Evolutionary conservation across 2,888 invertebrate species (phyloP).

Genomic region (Caenorhabditis afra): DNA sequence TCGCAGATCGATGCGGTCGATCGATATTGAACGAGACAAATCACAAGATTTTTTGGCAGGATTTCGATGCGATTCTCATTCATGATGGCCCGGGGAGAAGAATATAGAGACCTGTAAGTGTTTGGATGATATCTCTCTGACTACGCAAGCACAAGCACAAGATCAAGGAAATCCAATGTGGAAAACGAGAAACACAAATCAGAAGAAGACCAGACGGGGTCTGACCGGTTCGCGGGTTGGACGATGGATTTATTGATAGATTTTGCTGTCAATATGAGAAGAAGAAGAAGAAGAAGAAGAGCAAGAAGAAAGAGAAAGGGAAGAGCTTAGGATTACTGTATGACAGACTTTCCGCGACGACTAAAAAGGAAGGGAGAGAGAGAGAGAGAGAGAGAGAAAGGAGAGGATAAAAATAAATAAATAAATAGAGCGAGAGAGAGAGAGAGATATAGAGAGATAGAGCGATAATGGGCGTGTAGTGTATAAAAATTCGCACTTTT

Average conservation of each 20-base stretch:
- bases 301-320: background rate
- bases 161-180: background rate
- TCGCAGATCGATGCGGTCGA: too few species aligned
- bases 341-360: background rate
- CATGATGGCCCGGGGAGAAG: too few species aligned
- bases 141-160: slow-evolving; percentile 12
- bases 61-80: too few species aligned
- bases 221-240: background rate
- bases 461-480: too few species aligned
- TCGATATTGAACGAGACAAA: too few species aligned
- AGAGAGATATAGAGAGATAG: too few species aligned
- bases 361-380: slow-evolving; percentile 7
- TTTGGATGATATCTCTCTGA: too few species aligned
- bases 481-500: too few species aligned
- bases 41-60: too few species aligned
- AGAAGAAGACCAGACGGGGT: too few species aligned
- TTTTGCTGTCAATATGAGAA: background rate
- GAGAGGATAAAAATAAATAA: too few species aligned
- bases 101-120: too few species aligned
- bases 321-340: slow-evolving; percentile 8
- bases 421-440: background rate
- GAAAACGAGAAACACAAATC: background rate
- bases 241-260: slow-evolving; percentile 14
- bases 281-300: background rate
- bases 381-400: slow-evolving; percentile 2